These are phyloP conservation scores for Scomberomorus guttatus DNA, from an alignment of 2,797 vertebrate genomes.

Conservation along the genomic window DNA sequence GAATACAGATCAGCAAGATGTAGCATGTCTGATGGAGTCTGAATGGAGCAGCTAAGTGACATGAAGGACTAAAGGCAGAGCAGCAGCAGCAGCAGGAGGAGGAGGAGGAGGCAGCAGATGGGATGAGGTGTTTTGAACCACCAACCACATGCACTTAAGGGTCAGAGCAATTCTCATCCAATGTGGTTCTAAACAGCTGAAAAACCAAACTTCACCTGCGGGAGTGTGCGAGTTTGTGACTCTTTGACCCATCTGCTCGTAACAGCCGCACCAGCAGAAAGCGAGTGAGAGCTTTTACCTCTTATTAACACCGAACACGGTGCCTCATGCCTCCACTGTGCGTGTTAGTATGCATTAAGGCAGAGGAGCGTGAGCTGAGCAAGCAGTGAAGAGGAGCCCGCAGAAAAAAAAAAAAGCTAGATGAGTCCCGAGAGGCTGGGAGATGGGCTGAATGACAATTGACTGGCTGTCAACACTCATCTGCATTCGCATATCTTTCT, in stretches of 20 bases:
- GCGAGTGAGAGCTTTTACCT: constrained; percentile 57
- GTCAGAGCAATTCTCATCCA: constrained; percentile 65
- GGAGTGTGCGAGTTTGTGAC: constrained; percentile 58
- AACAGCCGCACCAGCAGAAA: constrained; percentile 44
- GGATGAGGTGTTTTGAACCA: constrained; percentile 63
- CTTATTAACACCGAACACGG: constrained; percentile 70
- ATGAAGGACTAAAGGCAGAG: constrained; percentile 27
- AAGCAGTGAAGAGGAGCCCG: constrained; percentile 59
- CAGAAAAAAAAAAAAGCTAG: constrained; percentile 51
- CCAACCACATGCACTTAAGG: constrained; percentile 62
- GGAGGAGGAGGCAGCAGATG: constrained; percentile 56
- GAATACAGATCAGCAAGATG: constrained; percentile 19
- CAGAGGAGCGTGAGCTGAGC: constrained; percentile 59
- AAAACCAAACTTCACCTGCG: constrained; percentile 65
- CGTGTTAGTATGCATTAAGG: constrained; percentile 75
- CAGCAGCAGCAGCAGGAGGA: constrained; percentile 21
- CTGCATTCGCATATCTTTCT: constrained; percentile 77
- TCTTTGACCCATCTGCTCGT: constrained; percentile 66
- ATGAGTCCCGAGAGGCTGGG: constrained; percentile 73
- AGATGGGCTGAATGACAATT: constrained; percentile 82
- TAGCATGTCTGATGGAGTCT: constrained; percentile 1
- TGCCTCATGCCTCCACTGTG: constrained; percentile 48
- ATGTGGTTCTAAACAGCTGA: constrained; percentile 65
- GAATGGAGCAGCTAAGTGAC: constrained; percentile 41
- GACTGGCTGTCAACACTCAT: constrained; percentile 83